Evolutionary conservation across 2,888 invertebrate genomes (phyloP).

Genomic region (Exocentrus adspersus): DNA sequence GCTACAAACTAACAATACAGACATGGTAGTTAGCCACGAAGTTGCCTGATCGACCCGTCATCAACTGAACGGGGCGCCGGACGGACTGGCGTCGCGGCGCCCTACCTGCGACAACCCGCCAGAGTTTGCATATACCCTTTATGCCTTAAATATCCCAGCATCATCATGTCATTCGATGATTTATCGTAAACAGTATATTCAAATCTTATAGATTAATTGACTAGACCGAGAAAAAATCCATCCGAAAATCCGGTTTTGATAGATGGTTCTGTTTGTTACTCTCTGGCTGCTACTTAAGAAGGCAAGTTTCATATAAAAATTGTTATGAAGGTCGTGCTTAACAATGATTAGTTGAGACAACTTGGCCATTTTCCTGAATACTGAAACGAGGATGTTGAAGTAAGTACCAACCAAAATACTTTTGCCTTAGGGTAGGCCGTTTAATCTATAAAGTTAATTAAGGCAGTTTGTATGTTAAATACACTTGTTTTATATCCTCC

Average conservation of each 20-base stretch:
- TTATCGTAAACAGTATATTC: constrained; percentile 28
- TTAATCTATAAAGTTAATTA: too few relatives aligned
- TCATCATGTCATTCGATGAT: constrained; percentile 41
- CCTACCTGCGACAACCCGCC: constrained; percentile 52
- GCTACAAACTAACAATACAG: constrained; percentile 39
- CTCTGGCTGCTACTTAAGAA: neutral
- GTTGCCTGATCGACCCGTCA: constrained; percentile 59
- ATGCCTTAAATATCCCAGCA: constrained; percentile 39
- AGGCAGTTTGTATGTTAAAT: too few relatives aligned
- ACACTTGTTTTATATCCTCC: too few relatives aligned
- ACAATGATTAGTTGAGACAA: too few relatives aligned
- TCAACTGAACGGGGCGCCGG: constrained; percentile 57
- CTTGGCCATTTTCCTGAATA: too few relatives aligned
- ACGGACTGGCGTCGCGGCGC: constrained; percentile 54
- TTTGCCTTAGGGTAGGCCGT: too few relatives aligned
- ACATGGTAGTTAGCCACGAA: constrained; percentile 54
- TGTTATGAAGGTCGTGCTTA: neutral
- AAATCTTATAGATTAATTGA: constrained; percentile 19
- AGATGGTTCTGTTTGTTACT: neutral
- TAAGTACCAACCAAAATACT: too few relatives aligned
- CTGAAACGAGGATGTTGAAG: too few relatives aligned
- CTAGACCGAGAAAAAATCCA: constrained; percentile 2
- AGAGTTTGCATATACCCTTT: constrained; percentile 51
- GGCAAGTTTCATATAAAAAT: neutral
- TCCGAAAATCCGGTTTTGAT: neutral